phyloP scores from a whole-genome alignment of 2,888 invertebrate genomes.

The Ectemnius cavifrons region DNA sequence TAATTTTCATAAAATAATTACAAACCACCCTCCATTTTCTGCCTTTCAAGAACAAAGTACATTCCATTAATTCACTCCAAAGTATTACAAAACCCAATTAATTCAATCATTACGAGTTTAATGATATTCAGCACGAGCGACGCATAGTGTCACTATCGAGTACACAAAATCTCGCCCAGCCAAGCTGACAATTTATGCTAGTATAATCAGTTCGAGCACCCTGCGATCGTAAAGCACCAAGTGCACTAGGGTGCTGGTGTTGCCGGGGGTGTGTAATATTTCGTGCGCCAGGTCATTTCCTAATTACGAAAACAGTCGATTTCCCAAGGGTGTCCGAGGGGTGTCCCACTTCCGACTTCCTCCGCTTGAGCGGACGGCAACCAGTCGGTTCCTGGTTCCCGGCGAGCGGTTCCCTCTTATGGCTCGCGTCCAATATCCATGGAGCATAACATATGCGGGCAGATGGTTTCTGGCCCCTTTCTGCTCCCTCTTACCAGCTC shows the following conservation, averaged over 20 bases:
- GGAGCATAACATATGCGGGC: constrained; percentile 74
- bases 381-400: constrained; percentile 64
- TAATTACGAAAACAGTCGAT: constrained; percentile 68
- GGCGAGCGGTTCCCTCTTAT: constrained; percentile 61
- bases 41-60: no score
- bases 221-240: constrained; percentile 12
- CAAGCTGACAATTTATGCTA: no score
- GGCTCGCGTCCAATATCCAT: constrained; percentile 58
- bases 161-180: no score
- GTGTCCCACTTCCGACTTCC: constrained; percentile 67
- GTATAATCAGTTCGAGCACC: constrained; percentile 4
- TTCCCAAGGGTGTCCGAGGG: constrained; percentile 50
- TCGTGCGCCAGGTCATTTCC: constrained; percentile 43
- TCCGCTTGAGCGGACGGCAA: constrained; percentile 39
- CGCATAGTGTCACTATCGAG: no score
- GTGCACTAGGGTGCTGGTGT: background rate
- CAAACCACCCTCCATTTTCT: no score
- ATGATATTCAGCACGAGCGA: no score
- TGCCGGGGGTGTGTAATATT: constrained; percentile 38
- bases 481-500: constrained; percentile 29
- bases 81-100: no score
- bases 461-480: constrained; percentile 71
- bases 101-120: no score
- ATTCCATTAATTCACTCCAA: no score
- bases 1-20: no score